phyloP scores from a whole-genome alignment of 53 echinoderm and acorn worm species.

The Patiria pectinifera region DNA sequence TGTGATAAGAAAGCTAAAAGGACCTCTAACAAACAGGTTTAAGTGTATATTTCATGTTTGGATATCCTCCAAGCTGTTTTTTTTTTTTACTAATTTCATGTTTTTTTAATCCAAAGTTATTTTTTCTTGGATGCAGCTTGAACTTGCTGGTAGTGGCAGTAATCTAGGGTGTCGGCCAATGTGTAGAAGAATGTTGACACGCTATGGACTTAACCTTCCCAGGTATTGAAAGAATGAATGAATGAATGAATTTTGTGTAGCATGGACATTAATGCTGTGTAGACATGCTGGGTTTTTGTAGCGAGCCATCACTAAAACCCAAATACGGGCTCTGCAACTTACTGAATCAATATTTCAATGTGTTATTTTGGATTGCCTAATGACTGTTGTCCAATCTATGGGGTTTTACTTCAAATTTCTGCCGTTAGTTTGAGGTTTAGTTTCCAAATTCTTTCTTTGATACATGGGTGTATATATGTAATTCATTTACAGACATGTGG shows the following conservation, averaged over 20 bases:
- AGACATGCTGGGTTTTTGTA: not conserved
- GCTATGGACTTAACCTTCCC: not conserved
- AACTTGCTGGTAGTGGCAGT: not conserved
- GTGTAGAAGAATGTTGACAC: not conserved
- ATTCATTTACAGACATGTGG: not conserved
- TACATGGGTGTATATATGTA: not conserved
- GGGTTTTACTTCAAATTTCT: not conserved
- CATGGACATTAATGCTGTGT: not conserved
- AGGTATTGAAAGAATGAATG: not conserved
- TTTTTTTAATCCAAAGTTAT: not conserved
- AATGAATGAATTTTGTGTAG: too few species aligned
- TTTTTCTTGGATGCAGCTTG: not conserved
- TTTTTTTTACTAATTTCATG: not conserved
- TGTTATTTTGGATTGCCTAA: too few species aligned
- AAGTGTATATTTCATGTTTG: too few species aligned
- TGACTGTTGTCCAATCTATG: too few species aligned
- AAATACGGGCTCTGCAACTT: too few species aligned
- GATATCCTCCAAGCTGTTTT: not conserved
- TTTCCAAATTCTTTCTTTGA: not conserved
- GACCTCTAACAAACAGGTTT: too few species aligned
- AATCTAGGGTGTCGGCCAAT: constrained; percentile 5
- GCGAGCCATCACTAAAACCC: too few species aligned
- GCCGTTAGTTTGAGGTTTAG: not conserved
- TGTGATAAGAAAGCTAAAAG: too few species aligned
- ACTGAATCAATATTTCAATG: too few species aligned